These are phyloP conservation scores for Prosopocoilus inquinatus DNA, from an alignment of 2,888 invertebrate species.

Conservation along the genomic window DNA sequence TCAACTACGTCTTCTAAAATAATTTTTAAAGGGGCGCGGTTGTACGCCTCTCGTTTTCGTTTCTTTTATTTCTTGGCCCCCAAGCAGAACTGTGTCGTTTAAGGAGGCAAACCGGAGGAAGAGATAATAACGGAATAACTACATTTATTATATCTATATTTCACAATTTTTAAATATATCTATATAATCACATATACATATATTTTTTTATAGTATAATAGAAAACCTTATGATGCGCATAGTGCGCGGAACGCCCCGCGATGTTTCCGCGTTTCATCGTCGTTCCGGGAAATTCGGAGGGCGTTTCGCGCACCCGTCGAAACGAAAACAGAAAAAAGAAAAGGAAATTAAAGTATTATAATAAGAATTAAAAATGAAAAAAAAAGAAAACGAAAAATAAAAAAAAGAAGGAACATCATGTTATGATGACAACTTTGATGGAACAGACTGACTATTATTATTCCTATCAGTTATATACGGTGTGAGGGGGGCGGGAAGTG, in stretches of 20 bases:
- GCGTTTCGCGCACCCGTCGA: neutral
- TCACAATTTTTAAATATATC: conserved; percentile 48
- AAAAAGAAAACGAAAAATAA: too few relatives aligned
- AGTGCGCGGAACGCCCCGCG: neutral
- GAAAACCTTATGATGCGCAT: neutral
- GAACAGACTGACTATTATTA: conserved; percentile 34
- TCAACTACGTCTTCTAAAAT: too few relatives aligned
- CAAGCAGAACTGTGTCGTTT: too few relatives aligned
- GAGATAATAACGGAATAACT: conserved; percentile 9
- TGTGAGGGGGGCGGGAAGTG: neutral
- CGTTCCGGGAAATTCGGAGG: neutral
- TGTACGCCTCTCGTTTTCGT: too few relatives aligned
- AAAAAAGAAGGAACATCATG: too few relatives aligned
- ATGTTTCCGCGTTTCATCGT: neutral
- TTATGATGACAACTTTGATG: conserved; percentile 4
- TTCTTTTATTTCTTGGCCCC: neutral
- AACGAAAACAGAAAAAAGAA: too few relatives aligned
- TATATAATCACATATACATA: conserved; percentile 47
- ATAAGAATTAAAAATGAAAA: neutral
- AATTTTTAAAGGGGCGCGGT: too few relatives aligned
- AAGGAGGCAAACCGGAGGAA: neutral
- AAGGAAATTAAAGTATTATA: too few relatives aligned
- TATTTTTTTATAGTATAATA: conserved; percentile 26
- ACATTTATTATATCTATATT: conserved; percentile 49
- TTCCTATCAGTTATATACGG: conserved; percentile 35